phyloP scores from a whole-genome alignment of 2,113 vertebrate species.

The Chinchilla lanigera region DNA sequence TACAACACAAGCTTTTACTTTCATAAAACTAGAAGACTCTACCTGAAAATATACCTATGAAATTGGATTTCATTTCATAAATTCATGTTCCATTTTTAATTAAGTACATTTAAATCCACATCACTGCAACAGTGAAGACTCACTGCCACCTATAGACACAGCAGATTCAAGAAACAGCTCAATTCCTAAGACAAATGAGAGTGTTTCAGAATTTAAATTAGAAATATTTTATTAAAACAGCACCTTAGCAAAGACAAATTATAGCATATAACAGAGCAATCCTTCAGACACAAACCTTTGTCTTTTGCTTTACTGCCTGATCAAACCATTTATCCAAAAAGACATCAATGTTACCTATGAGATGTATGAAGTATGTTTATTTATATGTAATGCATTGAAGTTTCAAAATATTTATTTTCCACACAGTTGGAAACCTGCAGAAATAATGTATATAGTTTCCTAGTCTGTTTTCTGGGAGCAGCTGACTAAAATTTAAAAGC shows the following conservation, averaged over 20 bases:
- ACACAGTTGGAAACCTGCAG: conserved; percentile 67
- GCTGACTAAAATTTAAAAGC: conserved; percentile 54
- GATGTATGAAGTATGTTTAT: conserved; percentile 64
- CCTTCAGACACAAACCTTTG: conserved; percentile 64
- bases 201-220: conserved; percentile 64
- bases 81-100: background rate
- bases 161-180: conserved; percentile 37
- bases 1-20: conserved; percentile 30
- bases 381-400: conserved; percentile 51
- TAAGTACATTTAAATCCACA: conserved; percentile 10
- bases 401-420: conserved; percentile 77
- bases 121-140: conserved; percentile 76
- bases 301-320: conserved; percentile 56
- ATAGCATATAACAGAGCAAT: conserved; percentile 27
- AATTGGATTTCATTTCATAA: conserved; percentile 61
- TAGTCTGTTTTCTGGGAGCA: conserved; percentile 65
- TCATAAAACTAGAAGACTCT: conserved; percentile 54
- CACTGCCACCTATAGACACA: conserved; percentile 85
- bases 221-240: conserved; percentile 70
- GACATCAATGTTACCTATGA: conserved; percentile 47
- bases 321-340: conserved; percentile 69
- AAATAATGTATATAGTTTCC: conserved; percentile 47
- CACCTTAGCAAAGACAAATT: conserved; percentile 58
- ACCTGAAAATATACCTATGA: background rate
- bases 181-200: conserved; percentile 39